phyloP scores from a whole-genome alignment of 2,113 vertebrate genomes.

The Neolamprologus toae region DNA sequence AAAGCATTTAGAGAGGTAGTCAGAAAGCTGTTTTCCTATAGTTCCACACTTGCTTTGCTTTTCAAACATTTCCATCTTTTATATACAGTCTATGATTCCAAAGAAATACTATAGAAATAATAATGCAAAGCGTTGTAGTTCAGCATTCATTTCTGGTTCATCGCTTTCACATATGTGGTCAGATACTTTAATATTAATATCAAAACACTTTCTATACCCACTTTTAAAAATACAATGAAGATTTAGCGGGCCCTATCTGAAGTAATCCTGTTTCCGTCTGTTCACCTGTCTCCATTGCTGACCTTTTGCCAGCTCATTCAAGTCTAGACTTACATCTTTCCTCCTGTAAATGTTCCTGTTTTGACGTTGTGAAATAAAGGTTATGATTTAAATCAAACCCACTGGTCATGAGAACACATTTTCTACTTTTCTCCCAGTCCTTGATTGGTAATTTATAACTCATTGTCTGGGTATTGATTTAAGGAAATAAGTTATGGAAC shows the following conservation, averaged over 20 bases:
- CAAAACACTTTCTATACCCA: not conserved
- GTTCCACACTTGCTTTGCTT: not conserved
- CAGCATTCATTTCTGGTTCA: not conserved
- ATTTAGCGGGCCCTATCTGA: not conserved
- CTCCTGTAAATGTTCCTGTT: not conserved
- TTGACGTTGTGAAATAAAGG: not conserved
- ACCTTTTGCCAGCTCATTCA: not conserved
- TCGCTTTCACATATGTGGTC: not conserved
- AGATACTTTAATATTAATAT: not conserved
- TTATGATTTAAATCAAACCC: not conserved
- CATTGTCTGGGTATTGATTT: slow-evolving; percentile 26
- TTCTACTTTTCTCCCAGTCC: not conserved
- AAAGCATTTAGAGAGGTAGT: not conserved
- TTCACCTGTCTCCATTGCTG: not conserved
- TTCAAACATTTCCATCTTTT: not conserved
- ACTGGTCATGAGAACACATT: slow-evolving; percentile 20
- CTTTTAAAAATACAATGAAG: not conserved
- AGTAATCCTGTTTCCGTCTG: not conserved
- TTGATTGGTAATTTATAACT: slow-evolving; percentile 41
- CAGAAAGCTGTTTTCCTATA: not conserved
- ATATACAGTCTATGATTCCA: not conserved
- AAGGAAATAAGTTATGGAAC: slow-evolving; percentile 26
- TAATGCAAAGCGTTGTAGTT: not conserved
- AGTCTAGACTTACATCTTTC: not conserved
- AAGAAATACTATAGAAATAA: not conserved